These are phyloP conservation scores for Stenichneumon culpator DNA, from an alignment of 2,888 invertebrate species.

Conservation along the genomic window DNA sequence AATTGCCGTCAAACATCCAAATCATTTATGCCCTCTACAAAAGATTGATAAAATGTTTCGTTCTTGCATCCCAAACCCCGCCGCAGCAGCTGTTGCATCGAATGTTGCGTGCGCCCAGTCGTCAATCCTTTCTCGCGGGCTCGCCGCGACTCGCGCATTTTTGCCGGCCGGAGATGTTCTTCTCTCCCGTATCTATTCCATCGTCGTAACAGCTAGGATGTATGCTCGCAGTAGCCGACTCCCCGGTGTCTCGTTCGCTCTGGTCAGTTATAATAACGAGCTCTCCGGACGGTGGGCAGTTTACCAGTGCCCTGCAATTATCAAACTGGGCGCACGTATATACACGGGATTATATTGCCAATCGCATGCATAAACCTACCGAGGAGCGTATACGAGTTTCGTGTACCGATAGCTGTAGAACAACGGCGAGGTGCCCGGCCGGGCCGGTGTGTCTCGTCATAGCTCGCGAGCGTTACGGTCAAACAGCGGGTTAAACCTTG, in stretches of 20 bases:
- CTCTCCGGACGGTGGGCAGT: conserved; percentile 48
- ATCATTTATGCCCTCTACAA: too few relatives aligned
- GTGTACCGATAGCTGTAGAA: conserved; percentile 43
- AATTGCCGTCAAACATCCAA: too few relatives aligned
- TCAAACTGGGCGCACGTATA: conserved; percentile 13
- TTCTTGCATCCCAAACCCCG: neutral
- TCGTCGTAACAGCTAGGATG: conserved; percentile 16
- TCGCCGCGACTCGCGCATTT: neutral
- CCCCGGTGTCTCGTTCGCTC: conserved; percentile 84
- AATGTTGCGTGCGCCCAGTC: neutral
- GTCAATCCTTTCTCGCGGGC: conserved; percentile 33
- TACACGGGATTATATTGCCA: conserved; percentile 45
- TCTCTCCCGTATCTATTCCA: conserved; percentile 1
- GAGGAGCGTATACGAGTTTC: conserved; percentile 43
- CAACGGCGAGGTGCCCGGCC: conserved; percentile 21
- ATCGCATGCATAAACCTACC: conserved; percentile 50
- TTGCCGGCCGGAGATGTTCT: neutral
- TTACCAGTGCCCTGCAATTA: neutral
- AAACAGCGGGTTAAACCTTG: conserved; percentile 82
- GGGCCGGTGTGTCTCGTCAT: neutral
- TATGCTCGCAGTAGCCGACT: conserved; percentile 63
- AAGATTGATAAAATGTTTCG: neutral
- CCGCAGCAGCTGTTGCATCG: neutral
- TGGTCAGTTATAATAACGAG: conserved; percentile 83
- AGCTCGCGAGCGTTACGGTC: conserved; percentile 69